Evolutionary conservation across 2,888 invertebrate genomes (phyloP), one percentile per base, ranked within the genome.

Genomic region (Sminthurinus aureus): DNA sequence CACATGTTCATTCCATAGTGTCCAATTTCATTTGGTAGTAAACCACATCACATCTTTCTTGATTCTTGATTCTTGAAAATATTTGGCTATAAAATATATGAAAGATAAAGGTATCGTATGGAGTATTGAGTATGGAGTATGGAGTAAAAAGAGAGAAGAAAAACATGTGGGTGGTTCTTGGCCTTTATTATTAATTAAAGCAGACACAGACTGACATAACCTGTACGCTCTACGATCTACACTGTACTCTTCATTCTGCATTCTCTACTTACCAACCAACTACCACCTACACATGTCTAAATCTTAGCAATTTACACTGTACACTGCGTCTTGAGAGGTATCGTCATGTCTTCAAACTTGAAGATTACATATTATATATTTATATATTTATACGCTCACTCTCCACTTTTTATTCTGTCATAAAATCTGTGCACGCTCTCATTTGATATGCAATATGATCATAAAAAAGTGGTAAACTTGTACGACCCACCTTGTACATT

Each of bases 171-270:
- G 71, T 26, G 51, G 50, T 20, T 69, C 80, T 80, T 80, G 71
- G 71, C 80, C 38, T 71, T 80, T 80, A 80, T 52, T 80, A 69
- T 80, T 80, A 80, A 80, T 80, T 80, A 80, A 80, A 80, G 18
- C 71, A 80, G 79, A 79, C 38, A 8, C 51, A 71, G 79, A 79
- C 38, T 79, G 20, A 24, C 69, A 38, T 71, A 80, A 71, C 80
- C 80, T 71, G 71, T 71, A 50, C 71, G n/a, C n/a, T 24, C 51
- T 22, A 20, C 80, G 71, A 71, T 71, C 22, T 69, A 80, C 67
- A 20, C 20, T 52, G 18, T 13, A 71, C 71, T 24, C 71, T 52
- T 52, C 67, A 67, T 20, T 18, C 69, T 69, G 20, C 1, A 22
- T 69, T n/a, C 22, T n/a, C 22, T 9, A 22, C 69, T 22, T 20